A percentile compares a stretch with the other conserved stretches of the same genome.
Evolutionary conservation across 2,888 invertebrate species (phyloP).

Genomic region (Catocala fraxini): DNA sequence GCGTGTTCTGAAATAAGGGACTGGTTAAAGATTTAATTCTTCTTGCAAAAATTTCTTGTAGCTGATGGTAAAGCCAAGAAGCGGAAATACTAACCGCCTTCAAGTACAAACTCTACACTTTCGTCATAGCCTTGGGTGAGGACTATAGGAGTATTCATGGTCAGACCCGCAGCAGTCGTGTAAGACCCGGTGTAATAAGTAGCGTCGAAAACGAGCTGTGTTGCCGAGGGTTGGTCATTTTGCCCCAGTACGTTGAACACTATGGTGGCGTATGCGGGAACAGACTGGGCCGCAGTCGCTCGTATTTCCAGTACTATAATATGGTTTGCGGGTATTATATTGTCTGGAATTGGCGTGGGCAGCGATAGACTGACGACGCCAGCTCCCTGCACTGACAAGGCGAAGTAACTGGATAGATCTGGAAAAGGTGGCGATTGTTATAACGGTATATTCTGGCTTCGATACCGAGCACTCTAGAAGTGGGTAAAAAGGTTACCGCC

Average conservation of each 20-base stretch:
- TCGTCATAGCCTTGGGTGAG: conserved; percentile 50
- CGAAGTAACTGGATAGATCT: conserved; percentile 42
- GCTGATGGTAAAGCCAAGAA: no score
- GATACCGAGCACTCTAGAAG: no score
- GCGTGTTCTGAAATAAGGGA: not conserved
- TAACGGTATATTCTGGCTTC: no score
- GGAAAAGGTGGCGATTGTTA: not conserved
- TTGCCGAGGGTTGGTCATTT: conserved; percentile 1
- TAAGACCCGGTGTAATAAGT: conserved; percentile 56
- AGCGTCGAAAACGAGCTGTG: conserved; percentile 33
- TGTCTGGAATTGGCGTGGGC: conserved; percentile 40
- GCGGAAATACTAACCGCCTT: conserved; percentile 48
- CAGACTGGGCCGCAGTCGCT: conserved; percentile 37
- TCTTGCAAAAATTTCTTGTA: no score
- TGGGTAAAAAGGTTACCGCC: no score
- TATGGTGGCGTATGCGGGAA: conserved; percentile 41
- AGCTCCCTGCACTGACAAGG: conserved; percentile 12
- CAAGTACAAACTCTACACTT: conserved; percentile 46
- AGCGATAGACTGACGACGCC: conserved; percentile 32
- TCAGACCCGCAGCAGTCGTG: conserved; percentile 37
- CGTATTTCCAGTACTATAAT: conserved; percentile 43
- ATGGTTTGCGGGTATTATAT: conserved; percentile 36
- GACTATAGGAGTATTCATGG: conserved; percentile 43
- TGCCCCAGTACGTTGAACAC: conserved; percentile 37
- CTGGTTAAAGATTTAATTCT: not conserved